phyloP scores from a whole-genome alignment of 1,140 invertebrate genomes.

The Zaprionus davidi region DNA sequence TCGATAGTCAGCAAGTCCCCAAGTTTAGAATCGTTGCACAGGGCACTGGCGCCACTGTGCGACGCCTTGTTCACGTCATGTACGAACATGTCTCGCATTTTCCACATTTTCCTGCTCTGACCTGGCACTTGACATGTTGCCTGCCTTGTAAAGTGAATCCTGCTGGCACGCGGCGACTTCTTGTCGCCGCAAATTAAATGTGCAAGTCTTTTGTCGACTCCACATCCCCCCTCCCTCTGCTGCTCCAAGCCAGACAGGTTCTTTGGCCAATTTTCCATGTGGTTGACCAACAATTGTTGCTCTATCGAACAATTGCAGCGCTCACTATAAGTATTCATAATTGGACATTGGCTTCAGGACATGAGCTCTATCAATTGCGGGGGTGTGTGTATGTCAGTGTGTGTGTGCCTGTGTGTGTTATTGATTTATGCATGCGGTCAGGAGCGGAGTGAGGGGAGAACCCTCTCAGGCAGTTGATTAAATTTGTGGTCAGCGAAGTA shows the following conservation, averaged over 20 bases:
- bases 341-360: conserved; percentile 29
- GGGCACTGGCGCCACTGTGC: not conserved
- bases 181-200: conserved; percentile 60
- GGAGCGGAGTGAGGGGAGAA: not conserved
- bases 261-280: conserved; percentile 62
- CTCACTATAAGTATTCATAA: conserved; percentile 27
- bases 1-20: conserved; percentile 28
- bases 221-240: not conserved
- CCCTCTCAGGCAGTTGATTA: conserved; percentile 44
- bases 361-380: conserved; percentile 29
- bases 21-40: conserved; percentile 28
- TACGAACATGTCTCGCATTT: conserved; percentile 1
- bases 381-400: conserved; percentile 27
- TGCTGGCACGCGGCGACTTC: conserved; percentile 17
- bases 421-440: conserved; percentile 55
- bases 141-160: conserved; percentile 30
- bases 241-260: conserved; percentile 5
- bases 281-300: conserved; percentile 65
- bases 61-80: not conserved
- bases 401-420: conserved; percentile 41
- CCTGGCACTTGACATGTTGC: conserved; percentile 50
- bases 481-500: conserved; percentile 27
- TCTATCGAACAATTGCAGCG: conserved; percentile 17
- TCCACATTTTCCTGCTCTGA: conserved; percentile 25
- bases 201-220: conserved; percentile 19